These are phyloP conservation scores for Pheosia gnoma DNA, from an alignment of 2,888 invertebrate genomes.

Conservation along the genomic window DNA sequence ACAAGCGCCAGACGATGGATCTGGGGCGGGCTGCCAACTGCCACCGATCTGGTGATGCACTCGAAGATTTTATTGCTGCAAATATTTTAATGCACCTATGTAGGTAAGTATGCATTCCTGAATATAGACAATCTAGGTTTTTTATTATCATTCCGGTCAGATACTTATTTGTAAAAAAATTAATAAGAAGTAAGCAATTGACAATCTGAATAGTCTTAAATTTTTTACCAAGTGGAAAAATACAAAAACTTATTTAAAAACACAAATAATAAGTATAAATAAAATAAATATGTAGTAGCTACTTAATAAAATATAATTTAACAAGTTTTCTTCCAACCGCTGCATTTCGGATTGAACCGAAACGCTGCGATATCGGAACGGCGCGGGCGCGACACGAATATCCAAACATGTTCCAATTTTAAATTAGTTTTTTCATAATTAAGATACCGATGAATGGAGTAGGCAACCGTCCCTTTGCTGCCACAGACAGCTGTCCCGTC, in stretches of 20 bases:
- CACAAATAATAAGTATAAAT: conserved; percentile 41
- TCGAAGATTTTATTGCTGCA: conserved; percentile 8
- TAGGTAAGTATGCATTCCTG: no score
- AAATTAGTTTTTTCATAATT: conserved; percentile 11
- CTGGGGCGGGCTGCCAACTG: conserved; percentile 34
- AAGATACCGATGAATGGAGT: conserved; percentile 24
- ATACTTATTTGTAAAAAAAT: no score
- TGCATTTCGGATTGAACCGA: conserved; percentile 14
- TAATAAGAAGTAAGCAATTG: no score
- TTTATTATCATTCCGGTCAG: no score
- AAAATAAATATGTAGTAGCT: conserved; percentile 35
- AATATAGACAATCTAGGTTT: no score
- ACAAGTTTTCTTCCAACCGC: conserved; percentile 25
- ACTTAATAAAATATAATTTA: conserved; percentile 28
- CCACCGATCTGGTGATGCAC: conserved; percentile 1
- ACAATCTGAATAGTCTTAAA: neutral
- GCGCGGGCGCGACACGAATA: conserved; percentile 21
- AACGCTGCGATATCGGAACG: conserved; percentile 28
- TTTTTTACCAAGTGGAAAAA: conserved; percentile 43
- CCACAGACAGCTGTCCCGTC: conserved; percentile 27
- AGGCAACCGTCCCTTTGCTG: conserved; percentile 18
- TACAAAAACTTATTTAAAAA: conserved; percentile 45
- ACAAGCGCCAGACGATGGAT: conserved; percentile 51
- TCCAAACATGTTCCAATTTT: conserved; percentile 4
- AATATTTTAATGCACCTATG: neutral